Evolutionary conservation across 2,888 invertebrate genomes (phyloP).

Genomic region (Erebia aethiops): DNA sequence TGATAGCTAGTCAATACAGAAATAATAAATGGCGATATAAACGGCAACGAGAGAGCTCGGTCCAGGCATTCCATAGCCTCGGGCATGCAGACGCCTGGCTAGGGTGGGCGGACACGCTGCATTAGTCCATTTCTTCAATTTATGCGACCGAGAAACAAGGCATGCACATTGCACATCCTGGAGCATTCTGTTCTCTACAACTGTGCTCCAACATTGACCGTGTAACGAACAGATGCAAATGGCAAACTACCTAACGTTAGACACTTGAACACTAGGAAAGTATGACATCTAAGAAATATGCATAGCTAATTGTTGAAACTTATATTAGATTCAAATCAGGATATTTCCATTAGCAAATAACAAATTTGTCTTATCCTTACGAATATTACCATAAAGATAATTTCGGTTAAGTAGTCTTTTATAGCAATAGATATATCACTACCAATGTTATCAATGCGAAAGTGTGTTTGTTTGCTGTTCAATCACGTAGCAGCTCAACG

Average conservation of each 20-base stretch:
- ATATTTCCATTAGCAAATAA: too few relatives aligned
- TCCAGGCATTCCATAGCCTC: constrained; percentile 47
- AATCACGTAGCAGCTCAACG: too few relatives aligned
- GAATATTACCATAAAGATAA: too few relatives aligned
- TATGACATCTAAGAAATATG: not conserved
- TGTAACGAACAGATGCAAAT: constrained; percentile 10
- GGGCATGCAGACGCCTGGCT: constrained; percentile 46
- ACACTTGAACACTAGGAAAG: not conserved
- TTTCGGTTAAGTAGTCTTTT: too few relatives aligned
- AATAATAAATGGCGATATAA: constrained; percentile 28
- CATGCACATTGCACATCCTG: constrained; percentile 37
- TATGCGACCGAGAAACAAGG: constrained; percentile 45
- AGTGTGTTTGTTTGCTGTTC: too few relatives aligned
- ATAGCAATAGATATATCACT: too few relatives aligned
- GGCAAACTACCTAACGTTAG: not conserved
- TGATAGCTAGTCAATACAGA: constrained; percentile 39
- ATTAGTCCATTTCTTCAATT: constrained; percentile 65
- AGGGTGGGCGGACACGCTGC: constrained; percentile 60
- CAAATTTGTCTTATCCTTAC: too few relatives aligned
- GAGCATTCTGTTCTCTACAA: constrained; percentile 26
- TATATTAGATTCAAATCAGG: too few relatives aligned
- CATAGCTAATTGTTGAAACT: too few relatives aligned
- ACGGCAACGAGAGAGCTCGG: constrained; percentile 25
- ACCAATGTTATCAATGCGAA: too few relatives aligned
- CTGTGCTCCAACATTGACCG: not conserved